A percentile compares a stretch with the other conserved stretches of the same genome.
Conservation (phyloP, 2,113 vertebrate genomes). For the Glaucidium brasilianum region DNA sequence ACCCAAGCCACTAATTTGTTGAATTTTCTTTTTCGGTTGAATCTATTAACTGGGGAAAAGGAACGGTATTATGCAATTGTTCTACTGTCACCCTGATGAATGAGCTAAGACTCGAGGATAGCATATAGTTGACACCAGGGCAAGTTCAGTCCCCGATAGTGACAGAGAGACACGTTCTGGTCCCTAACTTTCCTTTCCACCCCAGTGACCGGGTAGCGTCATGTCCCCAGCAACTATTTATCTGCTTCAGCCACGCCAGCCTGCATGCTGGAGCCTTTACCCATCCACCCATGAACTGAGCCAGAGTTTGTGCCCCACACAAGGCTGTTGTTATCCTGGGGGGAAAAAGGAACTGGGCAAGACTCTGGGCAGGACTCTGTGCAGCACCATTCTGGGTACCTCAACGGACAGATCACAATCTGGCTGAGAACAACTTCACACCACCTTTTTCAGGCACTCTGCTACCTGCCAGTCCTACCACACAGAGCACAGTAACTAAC, state of each 20-base stretch:
- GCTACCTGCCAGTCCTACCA: neutral
- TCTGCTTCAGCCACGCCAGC: neutral
- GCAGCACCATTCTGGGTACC: neutral
- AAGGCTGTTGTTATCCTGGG: neutral
- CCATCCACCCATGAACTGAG: neutral
- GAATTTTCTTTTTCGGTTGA: neutral
- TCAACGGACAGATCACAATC: neutral
- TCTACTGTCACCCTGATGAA: neutral
- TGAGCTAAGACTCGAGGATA: neutral
- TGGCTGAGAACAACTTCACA: neutral
- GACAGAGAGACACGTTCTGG: neutral
- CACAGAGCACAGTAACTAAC: neutral
- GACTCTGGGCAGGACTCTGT: neutral
- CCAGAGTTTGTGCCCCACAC: neutral
- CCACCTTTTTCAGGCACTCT: neutral
- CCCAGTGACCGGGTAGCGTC: neutral
- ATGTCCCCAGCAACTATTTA: neutral
- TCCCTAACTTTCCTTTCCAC: neutral
- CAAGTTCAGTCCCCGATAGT: rapidly evolving
- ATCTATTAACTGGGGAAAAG: neutral
- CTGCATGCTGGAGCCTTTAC: neutral
- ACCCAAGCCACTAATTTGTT: neutral
- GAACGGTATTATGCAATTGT: neutral
- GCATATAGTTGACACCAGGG: neutral
- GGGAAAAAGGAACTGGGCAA: neutral